Conservation (phyloP, 2,113 vertebrate genomes). For the Tautogolabrus adspersus region DNA sequence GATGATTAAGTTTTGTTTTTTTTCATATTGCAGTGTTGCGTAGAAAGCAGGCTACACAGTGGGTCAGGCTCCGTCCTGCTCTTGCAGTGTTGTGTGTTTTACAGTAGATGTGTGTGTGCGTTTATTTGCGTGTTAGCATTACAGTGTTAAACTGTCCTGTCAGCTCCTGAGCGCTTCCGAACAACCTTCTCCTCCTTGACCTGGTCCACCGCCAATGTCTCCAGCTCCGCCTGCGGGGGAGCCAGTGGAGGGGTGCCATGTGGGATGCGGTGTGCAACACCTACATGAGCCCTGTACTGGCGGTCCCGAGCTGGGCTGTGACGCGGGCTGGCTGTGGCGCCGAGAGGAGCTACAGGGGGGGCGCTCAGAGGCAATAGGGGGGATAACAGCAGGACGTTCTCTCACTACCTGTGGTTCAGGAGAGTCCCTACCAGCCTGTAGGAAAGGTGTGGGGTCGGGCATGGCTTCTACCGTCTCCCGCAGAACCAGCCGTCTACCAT, state of each 20-base stretch:
- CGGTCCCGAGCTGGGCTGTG: slow-evolving; percentile 90
- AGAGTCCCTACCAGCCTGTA: slow-evolving; percentile 84
- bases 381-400: slow-evolving; percentile 92
- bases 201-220: slow-evolving; percentile 95
- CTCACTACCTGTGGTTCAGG: slow-evolving; percentile 89
- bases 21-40: slow-evolving; percentile 79
- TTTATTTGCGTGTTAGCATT: slow-evolving; percentile 36
- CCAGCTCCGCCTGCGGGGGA: slow-evolving; percentile 84
- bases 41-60: slow-evolving; percentile 83
- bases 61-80: slow-evolving; percentile 60
- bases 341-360: slow-evolving; percentile 52
- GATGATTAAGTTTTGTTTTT: slow-evolving; percentile 43
- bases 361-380: slow-evolving; percentile 90
- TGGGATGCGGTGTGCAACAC: slow-evolving; percentile 93
- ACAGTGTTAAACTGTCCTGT: slow-evolving; percentile 93
- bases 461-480: slow-evolving; percentile 93
- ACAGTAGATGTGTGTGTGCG: slow-evolving; percentile 48
- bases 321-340: slow-evolving; percentile 79
- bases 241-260: slow-evolving; percentile 78
- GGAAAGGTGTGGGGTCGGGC: slow-evolving; percentile 96
- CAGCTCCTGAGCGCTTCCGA: slow-evolving; percentile 91
- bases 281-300: slow-evolving; percentile 89
- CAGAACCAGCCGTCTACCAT: slow-evolving; percentile 89
- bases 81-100: slow-evolving; percentile 57
- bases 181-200: slow-evolving; percentile 89